A percentile compares a stretch with the other conserved stretches of the same genome.
These are phyloP conservation scores for Operophtera brumata DNA, from an alignment of 2,888 invertebrate genomes.

Conservation along the genomic window DNA sequence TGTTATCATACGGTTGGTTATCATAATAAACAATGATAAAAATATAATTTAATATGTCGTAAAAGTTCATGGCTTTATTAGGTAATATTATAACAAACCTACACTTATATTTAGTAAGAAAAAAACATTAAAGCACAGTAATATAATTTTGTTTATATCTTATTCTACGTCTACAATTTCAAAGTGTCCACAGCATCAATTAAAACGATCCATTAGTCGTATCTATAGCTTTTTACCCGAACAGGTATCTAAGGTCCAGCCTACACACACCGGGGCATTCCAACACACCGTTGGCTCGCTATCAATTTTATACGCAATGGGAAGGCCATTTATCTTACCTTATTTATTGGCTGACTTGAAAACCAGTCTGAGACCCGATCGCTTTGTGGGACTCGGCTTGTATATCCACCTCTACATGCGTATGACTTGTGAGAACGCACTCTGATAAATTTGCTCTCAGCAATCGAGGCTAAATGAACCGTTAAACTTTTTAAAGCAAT, in stretches of 20 bases:
- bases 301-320: conserved; percentile 78
- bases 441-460: conserved; percentile 39
- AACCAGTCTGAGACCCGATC: conserved; percentile 70
- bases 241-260: conserved; percentile 54
- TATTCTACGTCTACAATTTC: conserved; percentile 11
- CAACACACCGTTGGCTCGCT: conserved; percentile 64
- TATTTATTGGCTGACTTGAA: conserved; percentile 76
- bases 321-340: conserved; percentile 77
- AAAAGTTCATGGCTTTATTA: neutral
- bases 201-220: conserved; percentile 54
- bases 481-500: conserved; percentile 43
- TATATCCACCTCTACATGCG: conserved; percentile 42
- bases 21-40: neutral
- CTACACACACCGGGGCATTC: conserved; percentile 66
- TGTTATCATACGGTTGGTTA: neutral
- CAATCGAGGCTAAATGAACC: conserved; percentile 54
- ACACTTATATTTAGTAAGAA: neutral
- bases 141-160: conserved; percentile 7
- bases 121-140: neutral
- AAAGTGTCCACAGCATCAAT: conserved; percentile 42
- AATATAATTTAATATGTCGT: neutral
- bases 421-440: conserved; percentile 49
- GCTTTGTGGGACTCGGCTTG: conserved; percentile 57
- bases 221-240: conserved; percentile 47
- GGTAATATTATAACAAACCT: neutral